Percentiles rank a stretch among this genome's conserved stretches.
These are phyloP conservation scores for Semnornis frantzii DNA, from an alignment of 2,113 vertebrate genomes.

Conservation along the genomic window DNA sequence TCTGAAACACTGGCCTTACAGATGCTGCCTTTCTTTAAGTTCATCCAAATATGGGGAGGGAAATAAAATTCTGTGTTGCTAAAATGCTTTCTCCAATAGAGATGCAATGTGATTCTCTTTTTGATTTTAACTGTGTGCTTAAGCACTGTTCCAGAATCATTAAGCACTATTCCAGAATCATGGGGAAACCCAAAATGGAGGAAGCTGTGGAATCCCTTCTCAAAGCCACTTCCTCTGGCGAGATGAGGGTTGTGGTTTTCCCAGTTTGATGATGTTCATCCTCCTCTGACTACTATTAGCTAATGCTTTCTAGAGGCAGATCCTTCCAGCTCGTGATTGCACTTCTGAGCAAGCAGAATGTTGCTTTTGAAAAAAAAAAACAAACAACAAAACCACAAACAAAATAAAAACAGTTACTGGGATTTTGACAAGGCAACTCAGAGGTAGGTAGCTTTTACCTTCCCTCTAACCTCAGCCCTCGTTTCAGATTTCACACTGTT, in stretches of 20 bases:
- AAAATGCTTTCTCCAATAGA: not conserved
- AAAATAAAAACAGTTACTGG: not conserved
- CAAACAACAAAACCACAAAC: not conserved
- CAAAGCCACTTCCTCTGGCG: not conserved
- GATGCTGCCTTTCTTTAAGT: not conserved
- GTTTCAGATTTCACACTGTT: not conserved
- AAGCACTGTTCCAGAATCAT: not conserved
- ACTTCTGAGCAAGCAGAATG: not conserved
- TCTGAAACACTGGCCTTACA: not conserved
- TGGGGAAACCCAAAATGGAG: constrained; percentile 36
- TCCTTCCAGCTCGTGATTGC: not conserved
- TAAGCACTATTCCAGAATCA: not conserved
- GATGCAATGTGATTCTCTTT: constrained; percentile 1
- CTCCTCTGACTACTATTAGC: not conserved
- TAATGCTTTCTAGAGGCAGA: not conserved
- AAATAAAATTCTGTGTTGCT: not conserved
- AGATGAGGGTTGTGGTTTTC: constrained; percentile 34
- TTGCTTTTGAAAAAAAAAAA: not conserved
- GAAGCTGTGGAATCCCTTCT: constrained; percentile 25
- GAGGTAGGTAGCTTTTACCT: constrained; percentile 33
- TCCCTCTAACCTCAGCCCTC: not conserved
- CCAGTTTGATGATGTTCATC: not conserved
- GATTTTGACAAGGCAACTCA: not conserved
- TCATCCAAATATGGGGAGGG: not conserved
- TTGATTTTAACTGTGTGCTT: constrained; percentile 21